phyloP scores from a whole-genome alignment of 1,140 invertebrate species.

The Choristoneura fumiferana region DNA sequence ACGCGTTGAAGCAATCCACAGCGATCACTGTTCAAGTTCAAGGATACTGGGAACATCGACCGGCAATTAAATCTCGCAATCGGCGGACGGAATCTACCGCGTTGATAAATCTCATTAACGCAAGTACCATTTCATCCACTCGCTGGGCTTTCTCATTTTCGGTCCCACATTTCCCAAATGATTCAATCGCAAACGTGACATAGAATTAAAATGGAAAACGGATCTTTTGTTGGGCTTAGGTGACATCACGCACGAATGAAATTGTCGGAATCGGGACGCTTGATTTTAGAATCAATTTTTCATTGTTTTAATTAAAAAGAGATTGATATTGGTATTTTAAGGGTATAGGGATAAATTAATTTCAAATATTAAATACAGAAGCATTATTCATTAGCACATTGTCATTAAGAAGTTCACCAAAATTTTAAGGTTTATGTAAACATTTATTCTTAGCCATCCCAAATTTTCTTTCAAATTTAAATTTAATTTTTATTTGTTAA shows the following conservation, averaged over 20 bases:
- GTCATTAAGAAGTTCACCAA: no score
- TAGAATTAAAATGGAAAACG: constrained; percentile 56
- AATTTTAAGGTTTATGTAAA: no score
- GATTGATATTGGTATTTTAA: neutral
- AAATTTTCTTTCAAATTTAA: no score
- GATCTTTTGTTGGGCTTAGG: constrained; percentile 45
- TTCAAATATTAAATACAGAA: neutral
- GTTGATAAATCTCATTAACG: constrained; percentile 63
- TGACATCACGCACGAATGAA: constrained; percentile 22
- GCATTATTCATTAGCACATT: no score
- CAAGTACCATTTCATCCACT: constrained; percentile 38
- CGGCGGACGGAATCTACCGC: constrained; percentile 37
- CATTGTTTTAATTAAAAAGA: constrained; percentile 18
- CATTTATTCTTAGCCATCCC: no score
- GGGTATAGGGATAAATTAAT: neutral
- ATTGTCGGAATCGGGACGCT: constrained; percentile 50
- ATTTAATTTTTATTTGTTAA: no score
- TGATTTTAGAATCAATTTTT: constrained; percentile 13
- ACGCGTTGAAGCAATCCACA: neutral
- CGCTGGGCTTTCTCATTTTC: constrained; percentile 43
- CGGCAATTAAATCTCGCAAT: constrained; percentile 42
- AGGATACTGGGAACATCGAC: constrained; percentile 46
- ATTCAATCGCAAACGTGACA: constrained; percentile 50
- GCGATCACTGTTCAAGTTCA: constrained; percentile 14
- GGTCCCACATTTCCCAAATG: constrained; percentile 50